A percentile compares a stretch with the other conserved stretches of the same genome.
These are phyloP conservation scores for Rhinopithecus roxellana DNA, from an alignment of 2,113 vertebrate species.

Conservation along the genomic window DNA sequence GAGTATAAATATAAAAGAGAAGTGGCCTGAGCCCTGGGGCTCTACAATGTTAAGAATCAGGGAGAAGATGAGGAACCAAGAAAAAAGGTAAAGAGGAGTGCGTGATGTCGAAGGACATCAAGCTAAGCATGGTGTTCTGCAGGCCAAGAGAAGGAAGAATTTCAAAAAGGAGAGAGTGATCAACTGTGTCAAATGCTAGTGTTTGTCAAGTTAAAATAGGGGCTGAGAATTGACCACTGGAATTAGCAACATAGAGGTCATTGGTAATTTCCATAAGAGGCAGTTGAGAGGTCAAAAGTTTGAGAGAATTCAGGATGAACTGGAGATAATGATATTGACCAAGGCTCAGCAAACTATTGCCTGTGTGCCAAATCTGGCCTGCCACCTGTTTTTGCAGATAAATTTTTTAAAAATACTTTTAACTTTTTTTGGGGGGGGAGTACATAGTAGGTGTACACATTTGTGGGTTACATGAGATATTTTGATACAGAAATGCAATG, in stretches of 20 bases:
- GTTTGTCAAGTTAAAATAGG: background rate
- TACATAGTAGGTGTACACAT: too few species aligned
- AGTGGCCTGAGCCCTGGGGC: fast-evolving
- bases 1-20: background rate
- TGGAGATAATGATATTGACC: background rate
- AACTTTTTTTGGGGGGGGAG: too few species aligned
- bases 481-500: too few species aligned
- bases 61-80: background rate
- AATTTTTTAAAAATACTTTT: too few species aligned
- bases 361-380: background rate
- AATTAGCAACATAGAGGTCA: background rate
- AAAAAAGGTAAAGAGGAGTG: background rate
- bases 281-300: background rate
- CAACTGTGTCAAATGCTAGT: background rate
- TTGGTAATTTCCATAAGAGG: background rate
- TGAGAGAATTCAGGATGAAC: background rate
- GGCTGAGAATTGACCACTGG: background rate
- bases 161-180: background rate
- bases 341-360: background rate
- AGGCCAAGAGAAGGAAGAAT: background rate
- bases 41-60: background rate
- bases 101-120: background rate
- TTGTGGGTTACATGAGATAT: too few species aligned
- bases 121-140: background rate
- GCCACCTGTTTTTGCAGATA: background rate